phyloP scores from a whole-genome alignment of 2,888 invertebrate species.

The Pecten maximus region DNA sequence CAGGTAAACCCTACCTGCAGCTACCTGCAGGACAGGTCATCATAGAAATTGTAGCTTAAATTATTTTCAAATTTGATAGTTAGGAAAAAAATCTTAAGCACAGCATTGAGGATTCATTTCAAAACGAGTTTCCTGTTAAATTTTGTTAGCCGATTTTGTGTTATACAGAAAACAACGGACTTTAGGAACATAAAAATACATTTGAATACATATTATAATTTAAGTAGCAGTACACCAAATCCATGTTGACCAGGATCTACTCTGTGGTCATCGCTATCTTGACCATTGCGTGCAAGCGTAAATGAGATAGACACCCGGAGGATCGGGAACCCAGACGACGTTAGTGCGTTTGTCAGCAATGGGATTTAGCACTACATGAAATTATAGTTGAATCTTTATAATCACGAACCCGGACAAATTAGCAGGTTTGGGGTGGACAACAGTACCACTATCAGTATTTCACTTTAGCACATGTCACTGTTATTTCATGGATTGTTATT shows the following conservation, averaged over 20 bases:
- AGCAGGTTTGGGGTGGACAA: not conserved
- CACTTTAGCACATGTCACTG: not conserved
- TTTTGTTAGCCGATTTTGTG: no score
- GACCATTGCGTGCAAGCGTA: not conserved
- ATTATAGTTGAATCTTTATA: not conserved
- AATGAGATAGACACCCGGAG: not conserved
- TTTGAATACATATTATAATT: no score
- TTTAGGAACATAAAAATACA: no score
- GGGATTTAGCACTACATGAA: not conserved
- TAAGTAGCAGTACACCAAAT: no score
- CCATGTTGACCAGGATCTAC: not conserved
- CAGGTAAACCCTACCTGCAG: no score
- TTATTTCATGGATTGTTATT: not conserved
- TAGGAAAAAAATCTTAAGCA: no score
- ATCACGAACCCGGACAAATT: not conserved
- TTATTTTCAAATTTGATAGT: no score
- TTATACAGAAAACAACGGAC: no score
- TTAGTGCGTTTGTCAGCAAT: slow-evolving; percentile 2
- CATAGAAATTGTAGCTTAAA: no score
- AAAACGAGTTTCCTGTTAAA: no score
- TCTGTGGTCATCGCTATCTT: not conserved
- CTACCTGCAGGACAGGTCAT: no score
- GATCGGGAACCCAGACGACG: not conserved
- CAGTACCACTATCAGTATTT: not conserved
- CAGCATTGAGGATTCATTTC: no score